Percentiles rank a stretch among this genome's conserved stretches.
phyloP scores from a whole-genome alignment of 2,888 invertebrate species.

The Globia sparganii region DNA sequence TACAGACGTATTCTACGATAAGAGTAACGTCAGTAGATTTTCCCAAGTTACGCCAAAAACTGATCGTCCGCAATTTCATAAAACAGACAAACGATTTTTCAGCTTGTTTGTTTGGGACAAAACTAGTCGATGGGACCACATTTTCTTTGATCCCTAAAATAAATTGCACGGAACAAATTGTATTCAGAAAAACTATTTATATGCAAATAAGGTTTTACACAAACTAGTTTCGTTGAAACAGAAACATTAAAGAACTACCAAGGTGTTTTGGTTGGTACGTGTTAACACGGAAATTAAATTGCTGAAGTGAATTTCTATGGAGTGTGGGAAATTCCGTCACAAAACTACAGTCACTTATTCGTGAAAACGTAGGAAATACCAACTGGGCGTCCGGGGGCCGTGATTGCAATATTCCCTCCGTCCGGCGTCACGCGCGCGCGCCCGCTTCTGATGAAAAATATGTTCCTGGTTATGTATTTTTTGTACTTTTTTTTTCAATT shows the following conservation, averaged over 20 bases:
- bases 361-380: constrained; percentile 70
- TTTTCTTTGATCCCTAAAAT: constrained; percentile 54
- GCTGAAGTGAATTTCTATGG: constrained; percentile 37
- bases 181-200: constrained; percentile 47
- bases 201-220: constrained; percentile 44
- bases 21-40: background rate
- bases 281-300: constrained; percentile 42
- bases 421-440: constrained; percentile 71
- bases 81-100: constrained; percentile 3
- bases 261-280: constrained; percentile 8
- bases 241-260: constrained; percentile 30
- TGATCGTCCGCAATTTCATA: background rate
- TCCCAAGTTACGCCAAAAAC: background rate
- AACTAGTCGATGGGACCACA: constrained; percentile 8
- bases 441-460: constrained; percentile 79
- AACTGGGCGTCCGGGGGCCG: constrained; percentile 62
- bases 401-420: constrained; percentile 79
- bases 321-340: constrained; percentile 40
- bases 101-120: constrained; percentile 7
- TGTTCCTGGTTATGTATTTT: constrained; percentile 69
- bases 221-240: constrained; percentile 18
- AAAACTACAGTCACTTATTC: constrained; percentile 65
- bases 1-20: background rate
- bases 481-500: constrained; percentile 69
- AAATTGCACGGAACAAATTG: constrained; percentile 40